Percentiles rank a stretch among this genome's conserved stretches.
Evolutionary conservation across 2,797 vertebrate species (phyloP).

Genomic region (Hyperoplus lanceolatus): DNA sequence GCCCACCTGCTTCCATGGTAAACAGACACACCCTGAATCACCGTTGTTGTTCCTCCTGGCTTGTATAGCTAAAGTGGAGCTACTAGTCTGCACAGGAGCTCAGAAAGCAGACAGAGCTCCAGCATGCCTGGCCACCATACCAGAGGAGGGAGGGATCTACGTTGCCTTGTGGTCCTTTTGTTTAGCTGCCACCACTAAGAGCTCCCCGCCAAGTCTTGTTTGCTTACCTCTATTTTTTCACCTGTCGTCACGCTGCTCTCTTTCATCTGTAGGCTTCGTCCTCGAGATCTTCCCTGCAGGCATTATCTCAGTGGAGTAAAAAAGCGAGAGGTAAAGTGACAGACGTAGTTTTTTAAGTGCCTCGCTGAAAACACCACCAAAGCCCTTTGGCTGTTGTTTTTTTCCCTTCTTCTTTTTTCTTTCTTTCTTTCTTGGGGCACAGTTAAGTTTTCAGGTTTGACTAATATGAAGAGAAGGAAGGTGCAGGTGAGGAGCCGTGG

Average conservation of each 20-base stretch:
- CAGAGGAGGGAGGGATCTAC: conserved; percentile 72
- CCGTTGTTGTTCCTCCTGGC: conserved; percentile 50
- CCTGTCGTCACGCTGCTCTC: conserved; percentile 64
- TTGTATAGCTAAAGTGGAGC: conserved; percentile 66
- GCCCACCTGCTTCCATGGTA: conserved; percentile 75
- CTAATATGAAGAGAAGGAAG: conserved; percentile 74
- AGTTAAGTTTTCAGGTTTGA: conserved; percentile 61
- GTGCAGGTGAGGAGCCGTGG: conserved; percentile 63
- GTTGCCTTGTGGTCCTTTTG: conserved; percentile 68
- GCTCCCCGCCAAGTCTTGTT: conserved; percentile 59
- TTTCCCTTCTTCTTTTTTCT: conserved; percentile 24
- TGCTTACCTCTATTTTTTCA: conserved; percentile 57
- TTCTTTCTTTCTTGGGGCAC: conserved; percentile 26
- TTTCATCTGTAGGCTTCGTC: conserved; percentile 72
- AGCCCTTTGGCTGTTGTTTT: conserved; percentile 50
- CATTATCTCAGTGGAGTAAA: conserved; percentile 71
- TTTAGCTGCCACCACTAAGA: conserved; percentile 64
- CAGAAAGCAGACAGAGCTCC: conserved; percentile 61
- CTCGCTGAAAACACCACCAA: conserved; percentile 50
- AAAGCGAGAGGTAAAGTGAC: conserved; percentile 65
- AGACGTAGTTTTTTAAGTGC: conserved; percentile 66
- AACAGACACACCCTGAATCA: conserved; percentile 74
- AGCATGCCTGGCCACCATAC: conserved; percentile 66
- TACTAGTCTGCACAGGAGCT: conserved; percentile 68
- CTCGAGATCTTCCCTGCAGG: conserved; percentile 67